These are phyloP conservation scores for Dicyrtoma fusca DNA, from an alignment of 2,888 invertebrate species.

Conservation along the genomic window DNA sequence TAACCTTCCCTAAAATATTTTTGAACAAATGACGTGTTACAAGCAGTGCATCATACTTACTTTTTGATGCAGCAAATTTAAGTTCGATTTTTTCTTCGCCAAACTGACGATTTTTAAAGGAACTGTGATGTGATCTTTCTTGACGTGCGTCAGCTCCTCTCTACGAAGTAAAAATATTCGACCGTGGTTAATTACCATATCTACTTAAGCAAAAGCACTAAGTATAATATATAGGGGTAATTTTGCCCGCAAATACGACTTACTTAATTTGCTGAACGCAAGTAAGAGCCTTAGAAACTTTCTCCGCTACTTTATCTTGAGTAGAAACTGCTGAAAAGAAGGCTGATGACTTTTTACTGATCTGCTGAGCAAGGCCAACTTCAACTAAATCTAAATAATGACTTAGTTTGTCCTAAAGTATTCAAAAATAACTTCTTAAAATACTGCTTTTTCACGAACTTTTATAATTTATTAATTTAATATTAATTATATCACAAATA, in stretches of 20 bases:
- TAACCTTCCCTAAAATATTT: too few species aligned
- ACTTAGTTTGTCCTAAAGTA: slow-evolving; percentile 67
- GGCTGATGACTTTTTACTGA: slow-evolving; percentile 92
- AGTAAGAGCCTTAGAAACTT: slow-evolving; percentile 80
- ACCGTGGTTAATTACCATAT: background rate
- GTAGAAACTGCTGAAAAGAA: slow-evolving; percentile 99
- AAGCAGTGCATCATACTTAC: slow-evolving; percentile 50
- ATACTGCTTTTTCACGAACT: background rate
- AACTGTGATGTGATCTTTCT: slow-evolving; percentile 76
- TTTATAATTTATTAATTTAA: background rate
- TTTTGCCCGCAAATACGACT: slow-evolving; percentile 13
- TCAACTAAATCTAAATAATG: slow-evolving; percentile 95
- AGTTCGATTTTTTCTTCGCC: slow-evolving; percentile 58
- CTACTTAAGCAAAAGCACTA: background rate
- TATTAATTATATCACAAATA: background rate
- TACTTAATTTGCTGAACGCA: slow-evolving; percentile 66
- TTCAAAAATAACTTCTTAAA: slow-evolving; percentile 18
- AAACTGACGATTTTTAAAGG: slow-evolving; percentile 73
- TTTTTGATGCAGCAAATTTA: slow-evolving; percentile 58
- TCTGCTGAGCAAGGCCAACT: slow-evolving; percentile 87
- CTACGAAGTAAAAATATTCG: slow-evolving; percentile 57
- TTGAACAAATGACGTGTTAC: too few species aligned
- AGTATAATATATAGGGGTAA: background rate
- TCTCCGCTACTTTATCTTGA: slow-evolving; percentile 95
- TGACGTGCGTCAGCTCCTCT: slow-evolving; percentile 75